Conservation (phyloP, 2,888 invertebrate species). For the Ischnus inquisitorius region DNA sequence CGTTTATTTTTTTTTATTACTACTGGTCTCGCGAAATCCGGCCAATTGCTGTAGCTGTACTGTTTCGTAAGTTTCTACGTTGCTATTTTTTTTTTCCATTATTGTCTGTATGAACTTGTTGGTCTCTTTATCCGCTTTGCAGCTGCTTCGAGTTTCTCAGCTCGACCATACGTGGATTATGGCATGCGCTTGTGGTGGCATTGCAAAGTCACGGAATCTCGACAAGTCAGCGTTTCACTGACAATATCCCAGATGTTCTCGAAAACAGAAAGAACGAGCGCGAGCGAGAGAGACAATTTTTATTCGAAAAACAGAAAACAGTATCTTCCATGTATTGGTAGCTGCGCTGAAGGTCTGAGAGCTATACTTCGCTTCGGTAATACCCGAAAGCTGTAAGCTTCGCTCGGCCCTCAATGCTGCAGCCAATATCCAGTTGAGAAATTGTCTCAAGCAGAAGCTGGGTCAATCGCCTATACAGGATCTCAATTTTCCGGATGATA, state of each 20-base stretch:
- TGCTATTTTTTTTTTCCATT: slow-evolving; percentile 7
- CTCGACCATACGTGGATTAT: background rate
- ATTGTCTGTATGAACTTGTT: slow-evolving; percentile 19
- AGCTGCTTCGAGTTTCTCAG: slow-evolving; percentile 23
- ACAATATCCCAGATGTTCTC: slow-evolving; percentile 38
- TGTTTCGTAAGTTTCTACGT: background rate
- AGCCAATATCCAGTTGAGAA: slow-evolving; percentile 54
- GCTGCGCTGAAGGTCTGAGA: background rate
- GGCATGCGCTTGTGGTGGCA: background rate
- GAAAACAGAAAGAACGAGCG: background rate
- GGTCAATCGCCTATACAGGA: slow-evolving; percentile 53
- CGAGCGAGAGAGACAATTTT: slow-evolving; percentile 10
- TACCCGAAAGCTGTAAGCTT: slow-evolving; percentile 37
- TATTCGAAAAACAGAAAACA: slow-evolving; percentile 53
- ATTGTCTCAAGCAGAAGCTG: slow-evolving; percentile 52
- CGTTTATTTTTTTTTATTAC: background rate
- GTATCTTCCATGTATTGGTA: slow-evolving; percentile 11
- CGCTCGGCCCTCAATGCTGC: slow-evolving; percentile 15
- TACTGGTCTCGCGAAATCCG: slow-evolving; percentile 31
- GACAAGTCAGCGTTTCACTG: slow-evolving; percentile 53
- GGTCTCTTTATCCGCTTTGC: slow-evolving; percentile 28
- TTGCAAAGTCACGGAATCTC: background rate
- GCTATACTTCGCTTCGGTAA: slow-evolving; percentile 2
- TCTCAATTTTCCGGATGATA: slow-evolving; percentile 54
- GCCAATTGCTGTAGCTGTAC: background rate